Evolutionary conservation across 2,797 vertebrate species (phyloP).

Genomic region (Chaetophractus vellerosus): DNA sequence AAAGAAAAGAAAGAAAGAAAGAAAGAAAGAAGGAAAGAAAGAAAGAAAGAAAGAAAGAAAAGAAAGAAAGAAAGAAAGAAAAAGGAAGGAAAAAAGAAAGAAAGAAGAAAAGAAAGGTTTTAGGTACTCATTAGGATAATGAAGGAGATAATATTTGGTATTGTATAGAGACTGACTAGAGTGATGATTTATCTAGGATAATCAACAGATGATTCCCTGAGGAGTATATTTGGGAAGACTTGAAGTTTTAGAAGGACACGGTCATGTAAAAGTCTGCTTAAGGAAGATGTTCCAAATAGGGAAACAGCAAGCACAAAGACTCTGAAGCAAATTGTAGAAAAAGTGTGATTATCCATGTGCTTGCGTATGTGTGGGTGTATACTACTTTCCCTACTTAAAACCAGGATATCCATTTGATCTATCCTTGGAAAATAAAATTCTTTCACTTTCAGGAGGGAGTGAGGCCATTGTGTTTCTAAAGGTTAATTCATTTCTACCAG

Average conservation of each 20-base stretch:
- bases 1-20: background rate
- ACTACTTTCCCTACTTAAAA: background rate
- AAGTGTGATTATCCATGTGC: background rate
- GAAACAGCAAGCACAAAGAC: background rate
- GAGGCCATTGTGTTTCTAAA: background rate
- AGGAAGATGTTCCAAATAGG: background rate
- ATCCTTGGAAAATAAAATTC: background rate
- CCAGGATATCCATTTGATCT: background rate
- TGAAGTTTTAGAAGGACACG: conserved; percentile 2
- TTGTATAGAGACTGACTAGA: background rate
- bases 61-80: background rate
- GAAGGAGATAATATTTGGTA: background rate
- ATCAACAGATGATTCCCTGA: background rate
- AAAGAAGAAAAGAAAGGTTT: background rate
- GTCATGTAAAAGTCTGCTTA: background rate
- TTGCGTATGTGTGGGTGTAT: background rate
- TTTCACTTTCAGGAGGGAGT: background rate
- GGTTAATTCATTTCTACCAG: conserved; percentile 36
- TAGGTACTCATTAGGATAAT: background rate
- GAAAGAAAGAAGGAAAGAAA: background rate
- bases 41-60: background rate
- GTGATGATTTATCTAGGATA: background rate
- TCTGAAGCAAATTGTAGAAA: background rate
- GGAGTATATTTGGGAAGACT: background rate
- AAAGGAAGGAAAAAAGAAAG: background rate